phyloP scores from a whole-genome alignment of 2,113 vertebrate species.

The Balaenoptera acutorostrata region DNA sequence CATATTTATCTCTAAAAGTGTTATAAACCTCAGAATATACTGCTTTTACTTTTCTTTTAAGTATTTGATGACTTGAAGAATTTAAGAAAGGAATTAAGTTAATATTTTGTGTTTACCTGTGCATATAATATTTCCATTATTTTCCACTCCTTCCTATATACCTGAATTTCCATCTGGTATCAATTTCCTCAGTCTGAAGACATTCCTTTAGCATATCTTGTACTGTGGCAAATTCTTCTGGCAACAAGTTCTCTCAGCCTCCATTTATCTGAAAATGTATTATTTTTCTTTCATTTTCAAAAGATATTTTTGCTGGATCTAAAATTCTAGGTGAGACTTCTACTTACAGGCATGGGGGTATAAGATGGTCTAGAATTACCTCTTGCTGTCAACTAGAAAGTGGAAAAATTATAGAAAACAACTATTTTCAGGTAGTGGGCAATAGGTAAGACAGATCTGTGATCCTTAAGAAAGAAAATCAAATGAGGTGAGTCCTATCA shows the following conservation, averaged over 20 bases:
- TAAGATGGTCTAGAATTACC: neutral
- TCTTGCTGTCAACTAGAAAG: slow-evolving; percentile 4
- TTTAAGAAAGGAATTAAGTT: neutral
- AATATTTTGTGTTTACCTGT: neutral
- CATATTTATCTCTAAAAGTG: neutral
- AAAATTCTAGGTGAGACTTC: slow-evolving; percentile 17
- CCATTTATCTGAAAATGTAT: neutral
- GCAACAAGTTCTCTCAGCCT: neutral
- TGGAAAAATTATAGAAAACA: neutral
- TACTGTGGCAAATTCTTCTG: neutral
- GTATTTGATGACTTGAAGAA: neutral
- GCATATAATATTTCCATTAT: neutral
- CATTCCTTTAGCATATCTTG: neutral
- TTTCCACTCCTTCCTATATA: neutral
- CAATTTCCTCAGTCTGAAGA: neutral
- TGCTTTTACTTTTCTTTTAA: neutral
- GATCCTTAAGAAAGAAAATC: neutral
- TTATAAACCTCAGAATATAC: neutral
- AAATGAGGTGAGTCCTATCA: neutral
- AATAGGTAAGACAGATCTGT: neutral
- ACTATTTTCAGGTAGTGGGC: neutral
- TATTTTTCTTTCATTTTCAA: slow-evolving; percentile 16
- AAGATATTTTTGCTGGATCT: neutral
- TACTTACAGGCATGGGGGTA: neutral
- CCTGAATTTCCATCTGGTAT: neutral